These are phyloP conservation scores for Halcyon smyrnensis DNA, from an alignment of 2,797 vertebrate genomes.

Conservation along the genomic window DNA sequence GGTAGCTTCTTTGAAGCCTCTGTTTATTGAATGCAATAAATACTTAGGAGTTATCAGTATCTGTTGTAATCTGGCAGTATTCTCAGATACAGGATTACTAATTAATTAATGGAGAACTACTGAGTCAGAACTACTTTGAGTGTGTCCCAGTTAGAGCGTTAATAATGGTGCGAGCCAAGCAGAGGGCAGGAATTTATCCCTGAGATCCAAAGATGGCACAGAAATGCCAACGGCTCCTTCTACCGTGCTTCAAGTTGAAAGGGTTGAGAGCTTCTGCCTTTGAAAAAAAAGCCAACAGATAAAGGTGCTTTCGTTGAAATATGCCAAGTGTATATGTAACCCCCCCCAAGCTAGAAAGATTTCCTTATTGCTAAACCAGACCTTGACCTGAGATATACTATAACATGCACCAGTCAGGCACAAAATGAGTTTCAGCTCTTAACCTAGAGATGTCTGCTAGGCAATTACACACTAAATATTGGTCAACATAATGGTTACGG, in stretches of 20 bases:
- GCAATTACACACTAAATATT: neutral
- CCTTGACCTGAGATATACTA: constrained; percentile 28
- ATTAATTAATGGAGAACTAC: constrained; percentile 39
- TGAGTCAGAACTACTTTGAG: constrained; percentile 1
- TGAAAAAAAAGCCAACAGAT: constrained; percentile 10
- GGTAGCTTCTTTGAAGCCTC: constrained; percentile 24
- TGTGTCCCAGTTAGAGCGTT: neutral
- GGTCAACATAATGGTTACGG: neutral
- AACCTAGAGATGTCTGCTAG: neutral
- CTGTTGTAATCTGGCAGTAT: constrained; percentile 6
- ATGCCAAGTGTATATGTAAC: constrained; percentile 9
- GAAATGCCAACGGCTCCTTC: neutral
- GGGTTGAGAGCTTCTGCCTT: neutral
- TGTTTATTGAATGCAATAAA: constrained; percentile 46
- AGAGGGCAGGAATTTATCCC: constrained; percentile 38
- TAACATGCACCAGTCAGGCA: neutral
- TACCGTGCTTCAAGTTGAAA: neutral
- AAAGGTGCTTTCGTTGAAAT: constrained; percentile 38
- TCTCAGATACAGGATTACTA: constrained; percentile 3
- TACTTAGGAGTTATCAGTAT: constrained; percentile 12
- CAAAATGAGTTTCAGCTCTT: neutral
- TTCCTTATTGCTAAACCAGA: constrained; percentile 39
- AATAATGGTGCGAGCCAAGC: neutral
- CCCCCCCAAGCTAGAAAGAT: constrained; percentile 19
- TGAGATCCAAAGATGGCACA: constrained; percentile 17